Evolutionary conservation across 2,797 vertebrate genomes (phyloP).

Genomic region (Micrastur ruficollis): DNA sequence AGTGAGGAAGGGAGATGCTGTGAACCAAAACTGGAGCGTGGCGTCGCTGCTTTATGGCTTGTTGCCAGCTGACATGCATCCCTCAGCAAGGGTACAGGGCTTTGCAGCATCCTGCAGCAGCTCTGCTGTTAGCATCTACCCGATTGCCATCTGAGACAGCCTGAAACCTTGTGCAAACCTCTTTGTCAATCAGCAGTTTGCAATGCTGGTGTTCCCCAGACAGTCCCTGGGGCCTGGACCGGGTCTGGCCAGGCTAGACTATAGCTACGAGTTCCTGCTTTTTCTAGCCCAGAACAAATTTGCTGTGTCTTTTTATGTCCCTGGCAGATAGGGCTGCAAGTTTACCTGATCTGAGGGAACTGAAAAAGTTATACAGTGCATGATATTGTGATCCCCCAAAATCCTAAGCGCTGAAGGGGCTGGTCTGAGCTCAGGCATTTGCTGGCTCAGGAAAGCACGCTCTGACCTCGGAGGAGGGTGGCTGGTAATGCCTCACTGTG

Average conservation of each 20-base stretch:
- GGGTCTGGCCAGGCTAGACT: not conserved
- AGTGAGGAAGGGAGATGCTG: not conserved
- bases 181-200: not conserved
- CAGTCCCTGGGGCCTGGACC: not conserved
- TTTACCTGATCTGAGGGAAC: not conserved
- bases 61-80: fast-evolving
- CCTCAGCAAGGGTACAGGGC: fast-evolving
- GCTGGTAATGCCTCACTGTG: not conserved
- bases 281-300: not conserved
- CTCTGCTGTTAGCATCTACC: not conserved
- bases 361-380: fast-evolving
- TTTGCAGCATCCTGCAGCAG: fast-evolving
- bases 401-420: not conserved
- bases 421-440: not conserved
- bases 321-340: not conserved
- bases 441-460: not conserved
- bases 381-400: not conserved
- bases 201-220: not conserved
- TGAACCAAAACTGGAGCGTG: not conserved
- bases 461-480: not conserved
- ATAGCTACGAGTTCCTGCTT: not conserved
- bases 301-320: not conserved
- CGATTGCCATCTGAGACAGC: not conserved
- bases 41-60: fast-evolving
- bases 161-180: not conserved